These are phyloP conservation scores for Eulithis testata DNA, from an alignment of 2,888 invertebrate genomes.

Conservation along the genomic window DNA sequence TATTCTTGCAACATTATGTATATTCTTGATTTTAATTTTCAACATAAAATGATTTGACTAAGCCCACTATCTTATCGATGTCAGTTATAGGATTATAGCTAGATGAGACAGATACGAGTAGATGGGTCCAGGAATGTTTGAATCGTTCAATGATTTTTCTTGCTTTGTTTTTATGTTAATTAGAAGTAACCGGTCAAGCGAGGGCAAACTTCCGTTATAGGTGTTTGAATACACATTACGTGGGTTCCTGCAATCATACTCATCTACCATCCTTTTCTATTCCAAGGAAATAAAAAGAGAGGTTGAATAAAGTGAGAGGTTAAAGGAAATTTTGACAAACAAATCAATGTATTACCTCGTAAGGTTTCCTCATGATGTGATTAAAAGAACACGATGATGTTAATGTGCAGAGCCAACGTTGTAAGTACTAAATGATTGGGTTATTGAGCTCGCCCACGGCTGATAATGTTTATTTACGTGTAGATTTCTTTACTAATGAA, in stretches of 20 bases:
- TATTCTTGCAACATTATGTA: constrained; percentile 48
- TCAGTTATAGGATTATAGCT: constrained; percentile 81
- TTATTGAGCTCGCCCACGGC: constrained; percentile 45
- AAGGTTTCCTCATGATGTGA: constrained; percentile 41
- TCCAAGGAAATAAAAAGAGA: constrained; percentile 43
- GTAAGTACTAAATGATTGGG: constrained; percentile 46
- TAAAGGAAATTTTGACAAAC: constrained; percentile 61
- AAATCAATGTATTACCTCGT: constrained; percentile 46
- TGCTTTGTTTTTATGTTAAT: constrained; percentile 82
- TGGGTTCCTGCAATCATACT: constrained; percentile 52
- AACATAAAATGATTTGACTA: constrained; percentile 56
- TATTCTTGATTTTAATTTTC: constrained; percentile 52
- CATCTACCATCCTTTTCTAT: constrained; percentile 41
- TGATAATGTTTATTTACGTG: constrained; percentile 35
- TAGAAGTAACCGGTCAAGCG: constrained; percentile 66
- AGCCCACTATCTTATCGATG: constrained; percentile 75
- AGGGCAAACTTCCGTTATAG: constrained; percentile 73
- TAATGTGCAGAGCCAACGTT: constrained; percentile 47
- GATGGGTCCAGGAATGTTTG: constrained; percentile 70
- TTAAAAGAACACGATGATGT: constrained; percentile 50
- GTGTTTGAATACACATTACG: constrained; percentile 64
- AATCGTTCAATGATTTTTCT: constrained; percentile 76
- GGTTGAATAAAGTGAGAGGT: constrained; percentile 44
- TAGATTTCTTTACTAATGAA: neutral
- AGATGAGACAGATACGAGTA: constrained; percentile 77